Base-by-base conservation (phyloP, 1,140 invertebrate genomes). In the Choristoneura fumiferana region DNA sequence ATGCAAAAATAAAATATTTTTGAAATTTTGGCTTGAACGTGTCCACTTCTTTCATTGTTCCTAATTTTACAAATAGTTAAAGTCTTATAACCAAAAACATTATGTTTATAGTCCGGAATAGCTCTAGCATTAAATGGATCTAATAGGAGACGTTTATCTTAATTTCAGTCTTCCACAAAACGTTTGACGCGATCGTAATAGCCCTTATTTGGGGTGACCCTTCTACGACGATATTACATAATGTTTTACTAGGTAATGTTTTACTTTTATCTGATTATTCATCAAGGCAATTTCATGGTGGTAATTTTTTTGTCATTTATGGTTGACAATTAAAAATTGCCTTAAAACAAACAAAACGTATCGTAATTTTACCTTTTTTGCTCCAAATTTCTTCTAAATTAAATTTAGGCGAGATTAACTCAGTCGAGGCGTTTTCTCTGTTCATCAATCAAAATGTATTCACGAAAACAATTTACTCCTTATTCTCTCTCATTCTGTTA, bases 341-440 rank as follows among this genome's bases (percentile, higher is more conserved):
- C 66, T 62, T 62, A 85, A 86, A 86, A 83, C 81, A 88, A 88
- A 88, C 79, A 88, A 85, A 84, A 83, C 58, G 54, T 77, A 81
- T 80, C 60, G 56, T 80, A 81, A 81, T 76, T 73, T 83, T 82
- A 78, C 64, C 68, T 76, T 66, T 64, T 63, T 64, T 63, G 79
- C 83, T 78, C 80, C 71, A 80, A 81, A 78, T 83, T 71, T 71
- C 58, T 80, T 76, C 77, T 84, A 88, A 88, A 88, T 88, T 86
- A 81, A 86, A 86, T 88, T 86, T 86, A 82, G 82, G 76, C 75
- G 81, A 83, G 78, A 85, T 86, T 78, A 84, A 81, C 77, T 76
- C 74, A 84, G 77, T 87, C 74, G 80, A 88, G 85, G 85, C 84
- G 84, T 87, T 85, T 85, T 87, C 84, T 81, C 73, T 85, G 82